Evolutionary conservation across 2,113 vertebrate genomes (phyloP), one percentile per base, ranked within the genome.

Genomic region (Tupaia chinensis): DNA sequence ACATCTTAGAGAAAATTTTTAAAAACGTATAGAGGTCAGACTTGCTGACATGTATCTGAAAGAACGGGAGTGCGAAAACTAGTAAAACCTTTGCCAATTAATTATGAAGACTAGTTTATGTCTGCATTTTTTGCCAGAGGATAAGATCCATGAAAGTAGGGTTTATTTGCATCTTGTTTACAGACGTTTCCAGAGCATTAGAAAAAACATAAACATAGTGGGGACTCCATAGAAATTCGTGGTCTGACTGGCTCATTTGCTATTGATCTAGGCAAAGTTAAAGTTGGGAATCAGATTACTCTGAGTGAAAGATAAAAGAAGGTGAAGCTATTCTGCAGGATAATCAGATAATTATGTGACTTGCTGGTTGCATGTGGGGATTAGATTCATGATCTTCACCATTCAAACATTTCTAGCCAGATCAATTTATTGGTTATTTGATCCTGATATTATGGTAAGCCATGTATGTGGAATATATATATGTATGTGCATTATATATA

Each of bases 301-400:
- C 56, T 66, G 61, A 44, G 77, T 72, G 53, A 54, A 60, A 94
- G 44, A 69, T 54, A 63, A 82, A 94, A 53, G 65, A 92, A 92
- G 27, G 63, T 32, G 15, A 84, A 88, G 9, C 15, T 70, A n/a
- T 60, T 74, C 93, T 16, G 22, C 11, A 70, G 61, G 91, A 68
- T 80, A 68, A 77, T 27, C 68, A 34, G 23, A 61, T 29, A 61
- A 69, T 14, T 93, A 10, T 72, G 20, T 85, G 65, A 94, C 32
- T 83, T 89, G 44, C 9, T 78, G 34, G 68, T 11, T 54, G 65
- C 14, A 13, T 66, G 13, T 20, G 34, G 23, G 22, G 9, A 23
- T 87, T 4, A 69, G 34, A 90, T 2, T 78, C 6, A 95, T 9
- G 10, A 66, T 25, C 25, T 79, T 89, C 87, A 77, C 32, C 12